Evolutionary conservation across 2,113 vertebrate genomes (phyloP).

Genomic region (Syngnathus typhle): DNA sequence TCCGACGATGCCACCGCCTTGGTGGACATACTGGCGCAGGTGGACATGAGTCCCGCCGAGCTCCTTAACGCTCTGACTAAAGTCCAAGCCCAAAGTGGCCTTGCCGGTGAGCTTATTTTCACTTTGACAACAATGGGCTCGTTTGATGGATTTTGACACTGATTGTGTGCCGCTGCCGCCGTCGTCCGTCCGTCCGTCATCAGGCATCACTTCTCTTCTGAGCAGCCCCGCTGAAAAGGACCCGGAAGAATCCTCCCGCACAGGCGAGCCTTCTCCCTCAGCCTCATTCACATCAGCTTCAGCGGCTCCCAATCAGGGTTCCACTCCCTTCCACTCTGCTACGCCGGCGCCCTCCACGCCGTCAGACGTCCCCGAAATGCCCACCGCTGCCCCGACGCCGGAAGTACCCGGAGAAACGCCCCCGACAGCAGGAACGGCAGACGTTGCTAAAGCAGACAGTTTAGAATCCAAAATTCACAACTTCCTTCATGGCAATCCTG

Average conservation of each 20-base stretch:
- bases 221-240: conserved; percentile 45
- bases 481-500: conserved; percentile 86
- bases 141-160: not conserved
- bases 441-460: conserved; percentile 24
- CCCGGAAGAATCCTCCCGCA: conserved; percentile 23
- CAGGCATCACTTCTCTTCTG: conserved; percentile 81
- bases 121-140: not conserved
- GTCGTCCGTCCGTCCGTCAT: too few relatives aligned
- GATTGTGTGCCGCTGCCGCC: not conserved
- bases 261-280: conserved; percentile 44
- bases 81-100: conserved; percentile 76
- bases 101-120: conserved; percentile 75
- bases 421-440: conserved; percentile 23
- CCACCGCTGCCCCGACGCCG: conserved; percentile 44
- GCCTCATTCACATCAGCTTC: conserved; percentile 27
- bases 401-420: conserved; percentile 43
- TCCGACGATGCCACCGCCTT: conserved; percentile 72
- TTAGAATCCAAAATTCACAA: conserved; percentile 94
- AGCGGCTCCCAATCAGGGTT: conserved; percentile 36
- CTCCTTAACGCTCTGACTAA: conserved; percentile 88
- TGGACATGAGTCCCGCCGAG: conserved; percentile 84
- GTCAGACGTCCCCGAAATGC: conserved; percentile 14
- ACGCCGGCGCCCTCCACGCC: conserved; percentile 26
- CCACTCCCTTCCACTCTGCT: conserved; percentile 19
- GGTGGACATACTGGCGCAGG: conserved; percentile 86